Conservation (phyloP, 1,140 invertebrate species). For the Gonatopus flavifemur region DNA sequence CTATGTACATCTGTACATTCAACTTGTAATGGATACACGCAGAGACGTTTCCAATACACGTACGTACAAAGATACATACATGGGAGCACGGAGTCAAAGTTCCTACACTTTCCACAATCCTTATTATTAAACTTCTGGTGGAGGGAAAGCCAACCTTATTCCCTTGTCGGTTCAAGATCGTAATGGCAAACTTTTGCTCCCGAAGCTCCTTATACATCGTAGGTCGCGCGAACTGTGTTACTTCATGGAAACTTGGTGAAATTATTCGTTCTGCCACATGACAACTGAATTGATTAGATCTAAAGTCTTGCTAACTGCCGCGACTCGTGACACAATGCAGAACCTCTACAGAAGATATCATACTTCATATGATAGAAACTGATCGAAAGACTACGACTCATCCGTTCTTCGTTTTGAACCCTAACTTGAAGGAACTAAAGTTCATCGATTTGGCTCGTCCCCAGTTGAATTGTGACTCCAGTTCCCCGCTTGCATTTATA, state of each 20-base stretch:
- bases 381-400: no score
- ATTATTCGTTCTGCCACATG: conserved; percentile 22
- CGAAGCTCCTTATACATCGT: conserved; percentile 8
- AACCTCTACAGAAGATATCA: no score
- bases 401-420: no score
- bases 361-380: no score
- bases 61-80: background rate
- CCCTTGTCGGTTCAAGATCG: conserved; percentile 16
- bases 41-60: no score
- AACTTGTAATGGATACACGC: no score
- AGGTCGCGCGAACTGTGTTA: conserved; percentile 8
- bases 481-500: no score
- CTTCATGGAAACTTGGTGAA: conserved; percentile 12
- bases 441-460: no score
- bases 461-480: no score
- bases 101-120: conserved; percentile 15
- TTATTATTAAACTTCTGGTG: conserved; percentile 29
- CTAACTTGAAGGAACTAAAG: no score
- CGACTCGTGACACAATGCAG: background rate
- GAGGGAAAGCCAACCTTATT: conserved; percentile 16
- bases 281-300: conserved; percentile 30
- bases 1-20: no score
- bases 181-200: conserved; percentile 24
- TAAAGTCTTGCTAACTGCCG: conserved; percentile 16
- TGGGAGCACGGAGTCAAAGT: conserved; percentile 6